These are phyloP conservation scores for Drosophila tropicalis DNA, from an alignment of 1,140 invertebrate genomes.

Conservation along the genomic window DNA sequence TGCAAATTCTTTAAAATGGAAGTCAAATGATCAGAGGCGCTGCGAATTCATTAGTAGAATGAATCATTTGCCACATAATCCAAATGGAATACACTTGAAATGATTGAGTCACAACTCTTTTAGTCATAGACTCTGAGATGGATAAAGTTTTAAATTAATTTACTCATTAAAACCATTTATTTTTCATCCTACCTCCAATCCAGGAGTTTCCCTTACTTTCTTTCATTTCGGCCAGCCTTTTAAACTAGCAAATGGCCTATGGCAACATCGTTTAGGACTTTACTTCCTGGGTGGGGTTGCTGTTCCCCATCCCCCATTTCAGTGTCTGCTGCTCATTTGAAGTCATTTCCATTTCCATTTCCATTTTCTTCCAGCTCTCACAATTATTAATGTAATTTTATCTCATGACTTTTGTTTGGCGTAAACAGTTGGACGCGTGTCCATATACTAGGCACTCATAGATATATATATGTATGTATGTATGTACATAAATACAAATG, in stretches of 20 bases:
- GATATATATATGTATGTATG: background rate
- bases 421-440: conserved; percentile 58
- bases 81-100: too few relatives aligned
- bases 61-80: too few relatives aligned
- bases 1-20: too few relatives aligned
- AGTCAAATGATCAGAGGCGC: too few relatives aligned
- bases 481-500: conserved; percentile 31
- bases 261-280: conserved; percentile 69
- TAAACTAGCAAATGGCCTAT: conserved; percentile 53
- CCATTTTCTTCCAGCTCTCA: background rate
- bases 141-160: too few relatives aligned
- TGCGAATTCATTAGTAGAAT: too few relatives aligned
- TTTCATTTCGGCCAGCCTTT: background rate
- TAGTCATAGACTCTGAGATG: too few relatives aligned
- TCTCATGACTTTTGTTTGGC: conserved; percentile 76
- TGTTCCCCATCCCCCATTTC: background rate
- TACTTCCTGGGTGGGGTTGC: conserved; percentile 29
- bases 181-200: too few relatives aligned
- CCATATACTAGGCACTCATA: conserved; percentile 11
- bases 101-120: too few relatives aligned
- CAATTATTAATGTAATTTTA: conserved; percentile 79
- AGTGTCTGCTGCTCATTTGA: background rate
- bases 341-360: conserved; percentile 8
- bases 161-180: too few relatives aligned
- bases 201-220: too few relatives aligned